Evolutionary conservation across 2,888 invertebrate species (phyloP), one percentile per base, ranked within the genome.

Genomic region (Sarcophaga caerulescens): DNA sequence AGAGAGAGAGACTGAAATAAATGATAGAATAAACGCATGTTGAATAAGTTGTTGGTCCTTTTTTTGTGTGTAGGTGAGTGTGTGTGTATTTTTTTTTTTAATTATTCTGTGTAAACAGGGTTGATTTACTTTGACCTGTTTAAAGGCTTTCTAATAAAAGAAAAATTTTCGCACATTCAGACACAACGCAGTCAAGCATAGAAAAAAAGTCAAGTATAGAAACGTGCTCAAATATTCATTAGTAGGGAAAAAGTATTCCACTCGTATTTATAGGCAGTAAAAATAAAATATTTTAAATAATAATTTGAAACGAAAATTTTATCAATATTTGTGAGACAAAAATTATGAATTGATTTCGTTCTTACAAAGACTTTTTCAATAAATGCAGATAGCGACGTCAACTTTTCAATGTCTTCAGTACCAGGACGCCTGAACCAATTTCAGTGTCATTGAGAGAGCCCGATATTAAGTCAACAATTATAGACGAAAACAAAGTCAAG

Each of bases 121-220:
- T 77, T 73, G 85, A 44, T 71, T 71, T 81, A 19, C 5, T 66
- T 57, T 81, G 78, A 74, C 77, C 82, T 75, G 52, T 68, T 77
- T 71, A 60, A 59, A n/a, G 73, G 23, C 73, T 62, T 76, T 77
- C 63, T 17, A 4, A 80, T 14, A 17, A 52, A 52, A 52, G 17
- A 14, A 52, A 52, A 52, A 52, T 17, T 52, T 17, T 17, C 52
- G 52, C 52, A 52, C 4, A 52, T 52, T 52, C 52, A 52, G 52
- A 52, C 52, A 52, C 14, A 52, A 52, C 12, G 5, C 10, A 52
- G 52, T 52, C 4, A 52, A 52, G 63, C 47, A 74, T 10, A 62
- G 44, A 47, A 69, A 45, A 35, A 80, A 82, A 90, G 91, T 90
- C 91, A 91, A 92, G 92, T 90, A 89, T 89, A 85, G 89, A 90